Base-by-base conservation (phyloP, 2,797 vertebrate genomes). In the Helarctos malayanus region DNA sequence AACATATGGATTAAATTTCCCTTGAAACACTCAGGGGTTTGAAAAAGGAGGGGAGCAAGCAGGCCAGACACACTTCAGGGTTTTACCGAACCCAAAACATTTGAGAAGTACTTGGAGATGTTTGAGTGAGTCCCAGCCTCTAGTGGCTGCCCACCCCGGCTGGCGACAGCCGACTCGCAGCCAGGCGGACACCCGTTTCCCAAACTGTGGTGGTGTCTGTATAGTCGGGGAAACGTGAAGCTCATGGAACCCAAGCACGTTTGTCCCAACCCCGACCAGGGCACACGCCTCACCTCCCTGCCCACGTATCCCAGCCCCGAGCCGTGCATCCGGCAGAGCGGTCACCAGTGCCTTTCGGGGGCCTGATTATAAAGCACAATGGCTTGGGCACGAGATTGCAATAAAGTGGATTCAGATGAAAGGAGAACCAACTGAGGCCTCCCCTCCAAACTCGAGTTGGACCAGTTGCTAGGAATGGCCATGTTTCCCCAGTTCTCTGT, bases 1-100 rank as follows among this genome's bases (percentile, higher is more conserved):
- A 97, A 95, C 95, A 92, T 91, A 96, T 97, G 95, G 95, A 96
- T 97, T 97, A 96, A 81, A 97, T 97, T 97, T 97, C 95, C 96
- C 75, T 97, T 83, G 82, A 97, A 97, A 89, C 91, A 93, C 14
- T 3, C 79, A 85, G 68, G 82, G 91, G 81, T 89, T 96, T 97
- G 91, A 96, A 91, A 90, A 94, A 75, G 83, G 79, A 94, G 69
- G 71, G 52, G 49, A 9, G 87, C 89, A 84, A 41, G 63, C 65
- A 69, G 91, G 84, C 91, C 94, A 95, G 94, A 76, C 88, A 85
- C 84, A 81, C 94, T 94, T 91, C 27, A 91, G 95, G 96, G 89
- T 89, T 97, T 90, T 89, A 73, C 65, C 0, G 80, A 97, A 93
- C 91, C 75, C 57, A 82, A 95, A 93, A 65, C 85, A 84, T 85